These are phyloP conservation scores for Cyprinodon variegatus DNA, from an alignment of 2,113 vertebrate genomes.

Conservation along the genomic window DNA sequence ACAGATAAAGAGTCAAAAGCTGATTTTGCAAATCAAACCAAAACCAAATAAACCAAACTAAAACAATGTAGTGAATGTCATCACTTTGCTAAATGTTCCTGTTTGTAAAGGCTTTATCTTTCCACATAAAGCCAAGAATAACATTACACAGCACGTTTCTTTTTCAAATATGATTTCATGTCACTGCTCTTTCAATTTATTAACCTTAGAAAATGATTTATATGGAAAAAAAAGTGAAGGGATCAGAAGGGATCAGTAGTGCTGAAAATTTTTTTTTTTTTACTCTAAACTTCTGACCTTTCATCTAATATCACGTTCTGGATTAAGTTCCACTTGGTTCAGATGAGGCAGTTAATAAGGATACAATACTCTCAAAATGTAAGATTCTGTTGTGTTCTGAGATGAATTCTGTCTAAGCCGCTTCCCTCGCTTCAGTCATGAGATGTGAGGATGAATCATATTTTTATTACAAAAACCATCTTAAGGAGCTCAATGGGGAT, in stretches of 20 bases:
- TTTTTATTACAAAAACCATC: constrained; percentile 13
- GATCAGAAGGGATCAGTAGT: background rate
- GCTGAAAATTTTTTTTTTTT: background rate
- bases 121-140: constrained; percentile 5
- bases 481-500: constrained; percentile 8
- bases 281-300: background rate
- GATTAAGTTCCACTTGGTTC: background rate
- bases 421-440: constrained; percentile 5
- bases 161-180: background rate
- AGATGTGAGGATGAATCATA: constrained; percentile 16
- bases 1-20: constrained; percentile 26
- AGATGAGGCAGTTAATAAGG: background rate
- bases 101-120: constrained; percentile 21
- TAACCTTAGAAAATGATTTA: too few species aligned
- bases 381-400: constrained; percentile 5
- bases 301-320: background rate
- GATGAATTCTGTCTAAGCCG: background rate
- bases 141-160: background rate
- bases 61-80: constrained; percentile 5
- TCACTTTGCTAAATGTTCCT: constrained; percentile 33
- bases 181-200: too few species aligned
- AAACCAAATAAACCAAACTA: too few species aligned
- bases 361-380: background rate
- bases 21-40: constrained; percentile 44
- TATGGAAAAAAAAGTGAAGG: too few species aligned